These are phyloP conservation scores for Eutrigla gurnardus DNA, from an alignment of 2,797 vertebrate genomes.

Conservation along the genomic window DNA sequence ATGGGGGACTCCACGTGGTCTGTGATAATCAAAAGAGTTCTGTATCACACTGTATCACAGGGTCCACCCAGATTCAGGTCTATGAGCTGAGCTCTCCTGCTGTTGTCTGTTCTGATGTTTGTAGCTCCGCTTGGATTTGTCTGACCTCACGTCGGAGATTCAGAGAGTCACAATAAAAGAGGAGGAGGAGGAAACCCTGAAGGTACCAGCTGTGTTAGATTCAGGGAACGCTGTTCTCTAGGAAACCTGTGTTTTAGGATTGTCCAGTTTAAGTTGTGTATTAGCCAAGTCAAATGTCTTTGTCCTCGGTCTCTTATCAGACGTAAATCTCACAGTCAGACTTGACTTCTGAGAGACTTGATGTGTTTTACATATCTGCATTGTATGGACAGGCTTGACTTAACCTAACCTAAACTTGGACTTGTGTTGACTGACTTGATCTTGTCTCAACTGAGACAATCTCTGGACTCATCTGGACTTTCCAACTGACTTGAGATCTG, in stretches of 20 bases:
- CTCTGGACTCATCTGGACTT: not conserved
- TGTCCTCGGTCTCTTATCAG: too few relatives aligned
- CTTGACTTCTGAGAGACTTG: not conserved
- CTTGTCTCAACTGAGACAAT: not conserved
- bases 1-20: too few relatives aligned
- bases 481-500: not conserved
- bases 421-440: not conserved
- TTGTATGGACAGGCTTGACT: not conserved
- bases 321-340: too few relatives aligned
- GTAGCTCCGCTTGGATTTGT: slow-evolving; percentile 72
- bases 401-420: not conserved
- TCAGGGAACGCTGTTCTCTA: not conserved
- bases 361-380: too few relatives aligned
- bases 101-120: slow-evolving; percentile 27
- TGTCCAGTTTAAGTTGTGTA: not conserved
- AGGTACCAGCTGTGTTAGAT: slow-evolving; percentile 49
- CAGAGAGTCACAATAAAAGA: slow-evolving; percentile 69
- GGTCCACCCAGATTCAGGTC: too few relatives aligned
- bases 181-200: slow-evolving; percentile 35
- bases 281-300: too few relatives aligned
- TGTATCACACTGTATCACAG: too few relatives aligned
- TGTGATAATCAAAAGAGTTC: too few relatives aligned
- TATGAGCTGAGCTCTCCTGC: too few relatives aligned
- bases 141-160: slow-evolving; percentile 68
- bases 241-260: not conserved